Evolutionary conservation across 2,797 vertebrate species (phyloP).

Genomic region (Scarus forsteni): DNA sequence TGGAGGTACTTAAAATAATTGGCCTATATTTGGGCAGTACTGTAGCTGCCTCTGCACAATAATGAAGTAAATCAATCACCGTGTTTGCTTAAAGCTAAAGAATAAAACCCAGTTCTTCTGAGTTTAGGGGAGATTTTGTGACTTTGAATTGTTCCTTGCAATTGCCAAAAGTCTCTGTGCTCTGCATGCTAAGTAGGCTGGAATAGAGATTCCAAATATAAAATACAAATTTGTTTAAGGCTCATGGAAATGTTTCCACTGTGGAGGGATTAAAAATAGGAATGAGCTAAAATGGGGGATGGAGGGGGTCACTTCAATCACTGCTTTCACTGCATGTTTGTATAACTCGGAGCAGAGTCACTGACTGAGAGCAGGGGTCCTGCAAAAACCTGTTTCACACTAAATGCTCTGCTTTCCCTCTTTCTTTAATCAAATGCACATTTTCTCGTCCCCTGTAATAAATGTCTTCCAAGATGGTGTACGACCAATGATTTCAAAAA

Average conservation of each 20-base stretch:
- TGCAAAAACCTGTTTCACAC: conserved; percentile 69
- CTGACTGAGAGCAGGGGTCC: conserved; percentile 51
- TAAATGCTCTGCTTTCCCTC: conserved; percentile 64
- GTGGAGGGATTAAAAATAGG: conserved; percentile 79
- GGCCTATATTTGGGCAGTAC: conserved; percentile 76
- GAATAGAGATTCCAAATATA: conserved; percentile 68
- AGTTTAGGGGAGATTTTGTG: conserved; percentile 45
- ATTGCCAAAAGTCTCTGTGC: conserved; percentile 50
- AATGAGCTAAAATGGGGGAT: conserved; percentile 70
- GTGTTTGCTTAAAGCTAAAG: conserved; percentile 44
- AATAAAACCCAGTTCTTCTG: conserved; percentile 34
- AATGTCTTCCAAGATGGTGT: conserved; percentile 78
- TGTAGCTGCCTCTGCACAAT: conserved; percentile 64
- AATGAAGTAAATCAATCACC: conserved; percentile 74
- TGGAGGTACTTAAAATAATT: conserved; percentile 80
- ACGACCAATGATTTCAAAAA: conserved; percentile 82
- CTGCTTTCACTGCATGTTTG: conserved; percentile 74
- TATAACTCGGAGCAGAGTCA: conserved; percentile 65
- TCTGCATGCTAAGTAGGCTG: conserved; percentile 53
- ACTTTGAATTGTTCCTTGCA: conserved; percentile 49
- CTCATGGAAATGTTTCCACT: conserved; percentile 76
- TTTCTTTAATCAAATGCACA: conserved; percentile 80
- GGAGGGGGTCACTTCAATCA: conserved; percentile 72
- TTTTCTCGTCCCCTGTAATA: conserved; percentile 77
- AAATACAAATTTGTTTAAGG: conserved; percentile 78